Evolutionary conservation across 2,888 invertebrate genomes (phyloP), one percentile per base, ranked within the genome.

Genomic region (Sycophila texana): DNA sequence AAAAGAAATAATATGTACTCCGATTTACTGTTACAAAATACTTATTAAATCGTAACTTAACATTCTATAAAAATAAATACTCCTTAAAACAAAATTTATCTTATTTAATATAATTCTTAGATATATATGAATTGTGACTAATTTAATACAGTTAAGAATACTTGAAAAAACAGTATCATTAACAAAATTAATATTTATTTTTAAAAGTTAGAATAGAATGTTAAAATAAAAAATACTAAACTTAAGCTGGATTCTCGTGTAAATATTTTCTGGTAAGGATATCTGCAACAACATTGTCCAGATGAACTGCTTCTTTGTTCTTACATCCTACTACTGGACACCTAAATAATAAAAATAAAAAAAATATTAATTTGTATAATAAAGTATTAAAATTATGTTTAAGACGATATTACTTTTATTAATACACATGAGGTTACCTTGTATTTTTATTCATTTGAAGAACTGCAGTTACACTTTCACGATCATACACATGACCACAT

Each of bases 401-500:
- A 22, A 61, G 67, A 57, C 22, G 13, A 61, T 51, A 63, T 70
- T 53, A 68, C 53, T 39, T 1, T 39, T n/a, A 53, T 16, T 22
- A 30, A 49, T 13, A 14, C 12, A n/a, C 22, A 30, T 63, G 68
- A 74, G 63, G 20, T 65, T 81, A 89, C 90, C 86, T 87, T 10
- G 88, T 88, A 1, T 82, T 84, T 0, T 83, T 79, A 70, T 88
- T 90, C 10, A 82, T 72, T 67, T 84, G 70, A 16, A 90, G 77
- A 61, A 90, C 74, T 20, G 83, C 81, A 5, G 55, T 81, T 10
- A 89, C 84, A 70, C 84, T 88, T 12, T 82, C 83, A 49, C 82
- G 83, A 72, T 90, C 90, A 75, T 90, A 90, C 12, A 88, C 83
- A 51, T 90, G 90, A 20, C 87, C 88, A 75, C 90, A 90, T 22